A percentile compares a stretch with the other conserved stretches of the same genome.
These are phyloP conservation scores for Enteromius mattozi DNA, from an alignment of 2,797 vertebrate species.

Conservation along the genomic window DNA sequence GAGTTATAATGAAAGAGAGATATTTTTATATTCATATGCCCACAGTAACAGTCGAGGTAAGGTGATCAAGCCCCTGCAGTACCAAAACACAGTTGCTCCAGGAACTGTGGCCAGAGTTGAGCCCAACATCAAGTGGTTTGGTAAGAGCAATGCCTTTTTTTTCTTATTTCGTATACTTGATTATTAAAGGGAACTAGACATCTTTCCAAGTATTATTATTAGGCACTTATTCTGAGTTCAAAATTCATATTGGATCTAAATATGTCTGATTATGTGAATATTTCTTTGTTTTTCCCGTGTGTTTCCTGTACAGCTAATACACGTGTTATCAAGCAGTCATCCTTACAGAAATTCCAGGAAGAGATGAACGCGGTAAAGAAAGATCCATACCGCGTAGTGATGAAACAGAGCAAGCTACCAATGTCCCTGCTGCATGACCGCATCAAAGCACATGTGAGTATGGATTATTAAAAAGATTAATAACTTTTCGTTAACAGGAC, in stretches of 20 bases:
- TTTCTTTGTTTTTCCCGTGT: background rate
- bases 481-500: background rate
- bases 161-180: background rate
- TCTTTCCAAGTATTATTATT: background rate
- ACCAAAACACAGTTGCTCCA: constrained; percentile 89
- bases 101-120: constrained; percentile 95
- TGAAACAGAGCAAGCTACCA: constrained; percentile 93
- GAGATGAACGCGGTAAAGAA: constrained; percentile 93
- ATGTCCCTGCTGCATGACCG: constrained; percentile 93
- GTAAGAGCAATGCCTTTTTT: constrained; percentile 76
- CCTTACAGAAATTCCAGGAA: constrained; percentile 95
- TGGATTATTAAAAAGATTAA: background rate
- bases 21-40: background rate
- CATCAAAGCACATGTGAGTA: constrained; percentile 92
- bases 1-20: background rate
- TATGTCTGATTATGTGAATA: background rate
- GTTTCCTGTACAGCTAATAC: constrained; percentile 85
- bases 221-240: background rate
- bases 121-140: constrained; percentile 98
- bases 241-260: background rate
- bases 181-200: background rate
- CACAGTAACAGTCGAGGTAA: constrained; percentile 88
- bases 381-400: constrained; percentile 94
- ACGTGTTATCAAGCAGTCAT: constrained; percentile 95
- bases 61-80: constrained; percentile 90